phyloP scores from a whole-genome alignment of 2,797 vertebrate species.

The Sebastes ruberrimus region DNA sequence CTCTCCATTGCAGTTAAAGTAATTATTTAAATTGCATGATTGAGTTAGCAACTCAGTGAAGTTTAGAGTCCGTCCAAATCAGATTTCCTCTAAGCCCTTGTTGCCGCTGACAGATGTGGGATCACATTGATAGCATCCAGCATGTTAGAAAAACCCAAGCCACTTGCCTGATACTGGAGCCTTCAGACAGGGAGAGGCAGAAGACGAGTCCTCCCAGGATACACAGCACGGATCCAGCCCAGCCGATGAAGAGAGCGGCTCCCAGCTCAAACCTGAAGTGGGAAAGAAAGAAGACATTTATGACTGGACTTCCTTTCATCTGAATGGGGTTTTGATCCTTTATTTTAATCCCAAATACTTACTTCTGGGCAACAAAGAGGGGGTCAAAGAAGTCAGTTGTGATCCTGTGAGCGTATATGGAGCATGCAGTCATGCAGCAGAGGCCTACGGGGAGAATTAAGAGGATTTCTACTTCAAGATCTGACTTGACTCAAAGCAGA shows the following conservation, averaged over 20 bases:
- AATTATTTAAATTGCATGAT: slow-evolving; percentile 45
- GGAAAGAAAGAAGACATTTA: not conserved
- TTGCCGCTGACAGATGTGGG: slow-evolving; percentile 13
- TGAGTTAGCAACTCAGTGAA: slow-evolving; percentile 5
- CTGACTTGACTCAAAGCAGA: not conserved
- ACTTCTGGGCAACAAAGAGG: slow-evolving; percentile 94
- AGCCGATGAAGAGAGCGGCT: slow-evolving; percentile 86
- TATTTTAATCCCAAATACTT: slow-evolving; percentile 67
- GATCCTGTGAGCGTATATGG: slow-evolving; percentile 95
- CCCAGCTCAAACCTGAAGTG: slow-evolving; percentile 84
- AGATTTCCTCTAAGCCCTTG: slow-evolving; percentile 7
- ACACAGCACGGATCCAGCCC: slow-evolving; percentile 84
- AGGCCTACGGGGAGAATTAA: slow-evolving; percentile 81
- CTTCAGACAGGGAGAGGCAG: slow-evolving; percentile 78
- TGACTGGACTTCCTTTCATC: not conserved
- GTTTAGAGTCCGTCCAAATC: slow-evolving; percentile 15
- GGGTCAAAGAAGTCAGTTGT: slow-evolving; percentile 98
- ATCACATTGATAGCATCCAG: not conserved
- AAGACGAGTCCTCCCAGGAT: slow-evolving; percentile 82
- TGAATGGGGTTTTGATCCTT: not conserved
- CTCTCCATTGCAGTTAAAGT: slow-evolving; percentile 16
- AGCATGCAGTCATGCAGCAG: slow-evolving; percentile 92
- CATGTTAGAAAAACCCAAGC: not conserved
- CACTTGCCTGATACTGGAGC: slow-evolving; percentile 71
- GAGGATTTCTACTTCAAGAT: not conserved